Evolutionary conservation across 2,888 invertebrate genomes (phyloP).

Genomic region (Druceiella hillmani): DNA sequence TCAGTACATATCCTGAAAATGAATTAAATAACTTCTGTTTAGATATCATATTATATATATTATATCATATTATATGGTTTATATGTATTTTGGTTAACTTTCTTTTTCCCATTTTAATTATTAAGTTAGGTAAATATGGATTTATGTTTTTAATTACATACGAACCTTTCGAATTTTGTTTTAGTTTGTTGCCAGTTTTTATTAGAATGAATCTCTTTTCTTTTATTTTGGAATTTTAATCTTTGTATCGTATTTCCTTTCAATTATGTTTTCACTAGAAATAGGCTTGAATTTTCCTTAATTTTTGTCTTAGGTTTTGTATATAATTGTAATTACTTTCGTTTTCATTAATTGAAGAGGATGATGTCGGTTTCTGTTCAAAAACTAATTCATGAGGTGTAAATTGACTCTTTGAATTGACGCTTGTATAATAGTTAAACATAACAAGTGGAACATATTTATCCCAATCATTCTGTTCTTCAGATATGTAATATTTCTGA

Average conservation of each 20-base stretch:
- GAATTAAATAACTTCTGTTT: no score
- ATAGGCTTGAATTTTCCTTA: constrained; percentile 16
- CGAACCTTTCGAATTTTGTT: constrained; percentile 13
- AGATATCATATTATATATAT: no score
- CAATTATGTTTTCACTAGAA: constrained; percentile 18
- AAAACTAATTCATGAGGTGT: constrained; percentile 27
- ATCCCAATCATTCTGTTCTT: constrained; percentile 26
- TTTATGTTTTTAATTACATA: constrained; percentile 15
- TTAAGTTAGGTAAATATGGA: constrained; percentile 12
- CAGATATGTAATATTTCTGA: constrained; percentile 25
- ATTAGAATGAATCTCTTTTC: constrained; percentile 16
- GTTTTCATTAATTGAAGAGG: constrained; percentile 20
- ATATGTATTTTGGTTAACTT: constrained; percentile 12
- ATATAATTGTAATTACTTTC: constrained; percentile 22
- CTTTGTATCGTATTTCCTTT: constrained; percentile 15
- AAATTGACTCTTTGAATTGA: constrained; percentile 26
- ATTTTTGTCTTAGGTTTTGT: constrained; percentile 16
- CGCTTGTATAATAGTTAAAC: constrained; percentile 25
- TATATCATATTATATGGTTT: constrained; percentile 11
- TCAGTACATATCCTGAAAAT: background rate
- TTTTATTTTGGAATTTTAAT: constrained; percentile 10
- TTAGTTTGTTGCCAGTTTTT: constrained; percentile 13
- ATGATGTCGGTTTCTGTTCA: constrained; percentile 22
- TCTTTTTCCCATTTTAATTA: constrained; percentile 13
- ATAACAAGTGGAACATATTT: constrained; percentile 23